Conservation (phyloP, 2,888 invertebrate genomes). For the Carabus problematicus region DNA sequence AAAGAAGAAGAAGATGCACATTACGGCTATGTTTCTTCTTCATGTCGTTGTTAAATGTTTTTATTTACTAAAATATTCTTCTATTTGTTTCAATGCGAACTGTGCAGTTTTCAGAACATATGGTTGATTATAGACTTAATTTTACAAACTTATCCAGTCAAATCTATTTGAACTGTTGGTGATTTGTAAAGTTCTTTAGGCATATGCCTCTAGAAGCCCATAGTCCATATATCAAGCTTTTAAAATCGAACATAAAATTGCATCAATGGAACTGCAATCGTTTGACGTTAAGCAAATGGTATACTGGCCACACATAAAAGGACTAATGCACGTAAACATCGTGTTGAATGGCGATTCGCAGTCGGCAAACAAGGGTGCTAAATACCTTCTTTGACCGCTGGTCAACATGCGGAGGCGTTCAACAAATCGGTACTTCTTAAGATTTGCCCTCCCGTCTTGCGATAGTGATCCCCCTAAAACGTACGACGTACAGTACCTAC, state of each 20-base stretch:
- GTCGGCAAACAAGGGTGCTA: slow-evolving; percentile 60
- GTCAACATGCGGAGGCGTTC: slow-evolving; percentile 49
- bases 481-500: neutral
- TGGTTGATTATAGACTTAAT: too few species aligned
- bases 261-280: too few species aligned
- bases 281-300: slow-evolving; percentile 22
- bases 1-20: slow-evolving; percentile 4
- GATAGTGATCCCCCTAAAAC: neutral
- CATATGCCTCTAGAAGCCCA: too few species aligned
- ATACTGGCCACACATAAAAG: slow-evolving; percentile 38
- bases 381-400: slow-evolving; percentile 56
- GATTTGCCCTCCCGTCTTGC: slow-evolving; percentile 8
- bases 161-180: too few species aligned
- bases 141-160: too few species aligned
- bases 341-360: slow-evolving; percentile 54
- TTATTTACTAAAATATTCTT: too few species aligned
- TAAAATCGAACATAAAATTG: too few species aligned
- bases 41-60: too few species aligned
- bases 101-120: too few species aligned
- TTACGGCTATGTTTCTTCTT: neutral
- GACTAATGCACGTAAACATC: slow-evolving; percentile 53
- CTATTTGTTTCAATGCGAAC: too few species aligned
- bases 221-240: too few species aligned
- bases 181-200: too few species aligned
- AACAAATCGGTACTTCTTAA: slow-evolving; percentile 35